A percentile compares a stretch with the other conserved stretches of the same genome.
Evolutionary conservation across 2,113 vertebrate genomes (phyloP).

Genomic region (Marmota flaviventris): DNA sequence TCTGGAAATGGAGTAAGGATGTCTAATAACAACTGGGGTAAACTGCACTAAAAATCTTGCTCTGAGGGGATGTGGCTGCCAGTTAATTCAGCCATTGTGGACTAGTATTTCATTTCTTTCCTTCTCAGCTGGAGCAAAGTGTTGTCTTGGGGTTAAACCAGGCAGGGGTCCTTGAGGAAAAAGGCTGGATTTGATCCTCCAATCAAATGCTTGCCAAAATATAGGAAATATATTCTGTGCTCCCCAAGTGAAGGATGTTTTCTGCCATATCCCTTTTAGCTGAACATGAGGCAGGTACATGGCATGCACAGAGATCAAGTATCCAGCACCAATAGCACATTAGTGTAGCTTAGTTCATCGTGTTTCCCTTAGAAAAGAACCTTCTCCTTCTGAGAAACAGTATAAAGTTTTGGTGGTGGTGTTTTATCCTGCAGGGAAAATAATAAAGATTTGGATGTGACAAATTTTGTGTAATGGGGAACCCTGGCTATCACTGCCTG

Average conservation of each 20-base stretch:
- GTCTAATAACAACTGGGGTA: not conserved
- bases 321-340: not conserved
- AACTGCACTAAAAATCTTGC: conserved; percentile 5
- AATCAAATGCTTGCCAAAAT: conserved; percentile 54
- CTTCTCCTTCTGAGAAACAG: not conserved
- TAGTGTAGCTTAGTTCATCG: not conserved
- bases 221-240: not conserved
- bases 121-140: conserved; percentile 71
- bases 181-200: conserved; percentile 56
- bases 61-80: not conserved
- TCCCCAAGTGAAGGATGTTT: not conserved
- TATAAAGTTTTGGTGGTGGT: conserved; percentile 15
- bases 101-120: conserved; percentile 71
- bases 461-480: not conserved
- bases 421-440: not conserved
- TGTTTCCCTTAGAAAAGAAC: not conserved
- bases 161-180: not conserved
- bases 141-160: not conserved
- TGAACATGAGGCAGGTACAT: not conserved
- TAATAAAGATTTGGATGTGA: conserved; percentile 43
- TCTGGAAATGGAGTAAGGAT: not conserved
- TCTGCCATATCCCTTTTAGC: conserved; percentile 39
- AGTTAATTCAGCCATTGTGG: conserved; percentile 72
- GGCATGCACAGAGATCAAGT: not conserved
- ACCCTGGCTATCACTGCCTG: not conserved